Evolutionary conservation across 2,888 invertebrate genomes (phyloP), one percentile per base, ranked within the genome.

Genomic region (Latrodectus hesperus): DNA sequence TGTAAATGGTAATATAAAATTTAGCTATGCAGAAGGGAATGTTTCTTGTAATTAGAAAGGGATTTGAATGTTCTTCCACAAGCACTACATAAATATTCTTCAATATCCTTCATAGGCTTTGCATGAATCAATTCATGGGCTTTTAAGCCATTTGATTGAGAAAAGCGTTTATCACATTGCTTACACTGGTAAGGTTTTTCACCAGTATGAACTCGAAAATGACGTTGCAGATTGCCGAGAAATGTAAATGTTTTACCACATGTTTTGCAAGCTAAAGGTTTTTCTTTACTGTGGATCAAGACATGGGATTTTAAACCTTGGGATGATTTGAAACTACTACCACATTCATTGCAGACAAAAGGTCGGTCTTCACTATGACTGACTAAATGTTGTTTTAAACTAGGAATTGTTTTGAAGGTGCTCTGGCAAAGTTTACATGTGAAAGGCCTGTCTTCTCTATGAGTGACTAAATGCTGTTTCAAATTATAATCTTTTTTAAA

Each of bases 91-190:
- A 73, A 6, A n/a, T 51, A 64, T 53, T 83, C 82, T 52, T 88
- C 79, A 1, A 68, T 17, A 16, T 67, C 11, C 17, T 79, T 82
- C 51, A 51, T 64, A 38, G 86, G 76, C 77, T 77, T 81, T 67
- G 73, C 65, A 51, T 88, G 87, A 9, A 77, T 88, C 16, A 83
- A 70, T 74, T 83, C 82, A 70, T 88, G 87, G 5, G 87, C 87
- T 73, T 88, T 88, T 17, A 88, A 65, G 5, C 87, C 87, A 74
- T 88, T 88, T 22, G 87, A 88, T 16, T 88, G 87, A n/a, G 87
- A 78, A 68, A 88, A 88, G 3, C 71, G 64, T 52, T 88, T 88
- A 71, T 64, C 78, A 70, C 87, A 88, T 17, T 38, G 38, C 52
- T 60, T 78, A 70, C 87, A 88, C 11, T 78, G 78, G 68, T 88